Evolutionary conservation across 1,140 invertebrate genomes (phyloP).

Genomic region (Linepithema humile): DNA sequence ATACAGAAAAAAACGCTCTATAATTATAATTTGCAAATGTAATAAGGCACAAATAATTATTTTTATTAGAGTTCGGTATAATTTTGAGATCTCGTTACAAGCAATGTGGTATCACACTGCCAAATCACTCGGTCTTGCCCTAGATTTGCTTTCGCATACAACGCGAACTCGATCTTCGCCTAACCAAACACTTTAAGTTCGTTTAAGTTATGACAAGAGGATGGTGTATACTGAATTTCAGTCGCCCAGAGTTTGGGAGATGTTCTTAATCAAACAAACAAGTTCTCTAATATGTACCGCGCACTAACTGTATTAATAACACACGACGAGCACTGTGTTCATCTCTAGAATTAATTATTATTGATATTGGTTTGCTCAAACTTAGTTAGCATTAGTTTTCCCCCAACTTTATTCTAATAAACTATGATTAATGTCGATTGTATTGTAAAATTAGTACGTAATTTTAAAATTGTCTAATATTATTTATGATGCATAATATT

Average conservation of each 20-base stretch:
- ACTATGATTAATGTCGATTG: too few relatives aligned
- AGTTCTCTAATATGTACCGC: neutral
- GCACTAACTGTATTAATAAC: neutral
- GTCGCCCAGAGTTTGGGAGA: neutral
- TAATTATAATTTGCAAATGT: neutral
- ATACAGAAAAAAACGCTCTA: neutral
- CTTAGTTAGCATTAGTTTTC: too few relatives aligned
- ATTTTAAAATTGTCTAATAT: too few relatives aligned
- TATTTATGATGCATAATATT: too few relatives aligned
- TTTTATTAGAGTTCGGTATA: neutral
- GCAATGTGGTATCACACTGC: neutral
- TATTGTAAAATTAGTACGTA: too few relatives aligned
- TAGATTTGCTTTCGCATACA: constrained; percentile 4
- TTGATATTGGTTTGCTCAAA: neutral
- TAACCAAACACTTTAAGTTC: constrained; percentile 33
- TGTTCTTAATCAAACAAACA: constrained; percentile 28
- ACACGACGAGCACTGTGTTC: neutral
- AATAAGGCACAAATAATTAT: too few relatives aligned
- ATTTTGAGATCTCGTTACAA: neutral
- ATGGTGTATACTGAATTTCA: neutral
- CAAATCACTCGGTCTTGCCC: neutral
- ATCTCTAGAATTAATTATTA: neutral
- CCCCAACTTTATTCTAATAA: too few relatives aligned
- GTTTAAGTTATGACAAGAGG: constrained; percentile 16
- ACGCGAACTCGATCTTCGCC: neutral